These are phyloP conservation scores for Rhea pennata DNA, from an alignment of 2,113 vertebrate genomes.

Conservation along the genomic window DNA sequence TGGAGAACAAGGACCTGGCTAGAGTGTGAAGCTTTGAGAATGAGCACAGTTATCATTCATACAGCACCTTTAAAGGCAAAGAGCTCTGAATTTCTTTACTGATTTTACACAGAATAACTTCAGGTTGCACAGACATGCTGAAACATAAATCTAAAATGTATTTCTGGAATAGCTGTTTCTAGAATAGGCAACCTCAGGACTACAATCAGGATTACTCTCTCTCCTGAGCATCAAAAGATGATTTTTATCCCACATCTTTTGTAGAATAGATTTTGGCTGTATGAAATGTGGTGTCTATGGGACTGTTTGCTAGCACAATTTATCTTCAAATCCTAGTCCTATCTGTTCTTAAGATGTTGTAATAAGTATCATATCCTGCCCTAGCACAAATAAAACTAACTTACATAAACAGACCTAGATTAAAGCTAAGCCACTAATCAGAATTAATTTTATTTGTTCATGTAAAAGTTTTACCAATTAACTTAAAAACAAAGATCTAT, in stretches of 20 bases:
- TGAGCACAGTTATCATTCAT: neutral
- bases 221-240: neutral
- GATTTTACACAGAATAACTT: neutral
- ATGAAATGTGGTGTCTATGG: neutral
- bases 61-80: neutral
- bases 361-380: neutral
- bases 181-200: neutral
- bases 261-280: neutral
- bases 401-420: constrained; percentile 10
- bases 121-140: rapidly evolving
- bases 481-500: neutral
- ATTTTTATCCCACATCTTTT: neutral
- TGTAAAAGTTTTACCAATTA: neutral
- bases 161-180: neutral
- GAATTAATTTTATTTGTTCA: neutral
- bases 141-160: neutral
- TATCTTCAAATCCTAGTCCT: constrained; percentile 29
- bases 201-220: neutral
- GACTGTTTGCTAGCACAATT: neutral
- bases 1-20: neutral
- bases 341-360: neutral
- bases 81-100: neutral
- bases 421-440: neutral
- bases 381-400: neutral
- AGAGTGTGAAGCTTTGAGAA: neutral